A percentile compares a stretch with the other conserved stretches of the same genome.
Evolutionary conservation across 1,140 invertebrate species (phyloP).

Genomic region (Drosophila parvula): DNA sequence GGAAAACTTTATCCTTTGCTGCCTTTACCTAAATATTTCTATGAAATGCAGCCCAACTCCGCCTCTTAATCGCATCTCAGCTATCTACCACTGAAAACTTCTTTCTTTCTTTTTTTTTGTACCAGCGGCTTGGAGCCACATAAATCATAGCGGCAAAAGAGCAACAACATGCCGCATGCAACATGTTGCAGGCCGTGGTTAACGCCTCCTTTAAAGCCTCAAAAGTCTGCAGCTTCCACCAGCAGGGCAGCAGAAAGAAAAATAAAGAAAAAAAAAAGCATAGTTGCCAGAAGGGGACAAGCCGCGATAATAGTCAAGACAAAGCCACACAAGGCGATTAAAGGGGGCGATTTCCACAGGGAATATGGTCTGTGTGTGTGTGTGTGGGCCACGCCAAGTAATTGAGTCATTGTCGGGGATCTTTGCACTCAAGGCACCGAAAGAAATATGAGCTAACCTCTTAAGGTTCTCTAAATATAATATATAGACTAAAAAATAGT

Average conservation of each 20-base stretch:
- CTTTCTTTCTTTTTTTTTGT: conserved; percentile 17
- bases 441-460: background rate
- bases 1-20: background rate
- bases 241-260: conserved; percentile 16
- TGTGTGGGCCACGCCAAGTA: conserved; percentile 37
- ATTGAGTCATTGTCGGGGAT: conserved; percentile 54
- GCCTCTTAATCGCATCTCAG: conserved; percentile 40
- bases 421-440: conserved; percentile 1
- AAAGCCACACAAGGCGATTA: conserved; percentile 54
- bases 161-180: conserved; percentile 41
- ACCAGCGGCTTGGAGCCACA: conserved; percentile 38
- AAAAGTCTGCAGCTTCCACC: conserved; percentile 27
- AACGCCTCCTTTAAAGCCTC: conserved; percentile 54
- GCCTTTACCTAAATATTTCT: conserved; percentile 10
- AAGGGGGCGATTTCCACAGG: conserved; percentile 10
- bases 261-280: conserved; percentile 21
- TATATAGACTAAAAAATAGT: too few species aligned
- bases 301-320: conserved; percentile 55
- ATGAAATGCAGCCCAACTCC: conserved; percentile 26
- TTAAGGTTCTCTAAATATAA: too few species aligned
- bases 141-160: conserved; percentile 60
- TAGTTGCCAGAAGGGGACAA: conserved; percentile 54
- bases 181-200: conserved; percentile 64
- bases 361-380: conserved; percentile 13
- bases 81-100: conserved; percentile 32